These are phyloP conservation scores for Tribolium madens DNA, from an alignment of 1,140 invertebrate genomes.

Conservation along the genomic window DNA sequence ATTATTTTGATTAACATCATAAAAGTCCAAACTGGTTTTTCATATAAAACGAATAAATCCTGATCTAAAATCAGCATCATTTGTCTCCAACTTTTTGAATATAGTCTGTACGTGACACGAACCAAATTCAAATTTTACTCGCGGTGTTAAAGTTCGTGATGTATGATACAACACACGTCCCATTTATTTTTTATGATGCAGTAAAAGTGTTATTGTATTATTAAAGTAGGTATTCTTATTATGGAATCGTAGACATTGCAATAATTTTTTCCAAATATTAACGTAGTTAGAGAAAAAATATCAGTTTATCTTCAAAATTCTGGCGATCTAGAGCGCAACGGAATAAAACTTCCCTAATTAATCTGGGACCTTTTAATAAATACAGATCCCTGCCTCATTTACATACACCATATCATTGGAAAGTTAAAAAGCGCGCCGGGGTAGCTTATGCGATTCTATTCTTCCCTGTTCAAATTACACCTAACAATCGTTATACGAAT, in stretches of 20 bases:
- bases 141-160: not conserved
- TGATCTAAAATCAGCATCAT: not conserved
- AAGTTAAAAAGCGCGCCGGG: constrained; percentile 10
- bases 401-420: constrained; percentile 11
- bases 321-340: constrained; percentile 20
- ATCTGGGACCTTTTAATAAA: constrained; percentile 35
- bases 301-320: constrained; percentile 1
- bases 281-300: not conserved
- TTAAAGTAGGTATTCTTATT: not conserved
- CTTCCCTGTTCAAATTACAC: not conserved
- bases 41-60: not conserved
- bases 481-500: not conserved
- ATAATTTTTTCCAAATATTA: not conserved
- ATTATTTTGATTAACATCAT: no score
- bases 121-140: not conserved
- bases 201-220: not conserved
- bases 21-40: not conserved
- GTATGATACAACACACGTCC: not conserved
- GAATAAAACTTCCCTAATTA: constrained; percentile 36
- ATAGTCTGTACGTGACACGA: not conserved
- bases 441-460: not conserved
- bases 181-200: not conserved
- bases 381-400: constrained; percentile 30
- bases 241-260: not conserved
- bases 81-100: not conserved